A percentile compares a stretch with the other conserved stretches of the same genome.
phyloP scores from a whole-genome alignment of 1,140 invertebrate species.

The Drosophila melanica region DNA sequence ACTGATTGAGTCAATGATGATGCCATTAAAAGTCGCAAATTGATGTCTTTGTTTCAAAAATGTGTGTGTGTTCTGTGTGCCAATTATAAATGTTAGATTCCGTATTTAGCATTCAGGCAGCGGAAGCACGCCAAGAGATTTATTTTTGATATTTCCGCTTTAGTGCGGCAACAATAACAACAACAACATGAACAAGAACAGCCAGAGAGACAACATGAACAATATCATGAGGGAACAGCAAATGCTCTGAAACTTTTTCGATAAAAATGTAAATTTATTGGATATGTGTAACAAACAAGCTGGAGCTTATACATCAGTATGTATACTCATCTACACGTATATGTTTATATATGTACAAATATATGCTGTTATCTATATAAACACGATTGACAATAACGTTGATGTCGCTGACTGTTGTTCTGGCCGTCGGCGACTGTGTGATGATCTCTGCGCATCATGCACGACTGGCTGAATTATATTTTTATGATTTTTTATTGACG shows the following conservation, averaged over 20 bases:
- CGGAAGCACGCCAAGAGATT: slow-evolving; percentile 78
- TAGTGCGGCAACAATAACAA: slow-evolving; percentile 57
- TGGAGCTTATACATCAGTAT: slow-evolving; percentile 20
- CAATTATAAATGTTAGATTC: slow-evolving; percentile 73
- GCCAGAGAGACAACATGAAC: slow-evolving; percentile 40
- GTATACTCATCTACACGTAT: neutral
- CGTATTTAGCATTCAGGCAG: slow-evolving; percentile 71
- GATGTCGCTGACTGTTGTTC: slow-evolving; percentile 40
- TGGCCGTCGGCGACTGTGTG: slow-evolving; percentile 11
- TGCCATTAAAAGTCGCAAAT: slow-evolving; percentile 80
- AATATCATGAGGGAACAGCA: slow-evolving; percentile 22
- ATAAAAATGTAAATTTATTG: slow-evolving; percentile 83
- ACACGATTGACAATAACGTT: slow-evolving; percentile 69
- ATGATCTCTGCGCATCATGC: slow-evolving; percentile 55
- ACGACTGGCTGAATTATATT: slow-evolving; percentile 70
- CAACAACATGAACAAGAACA: slow-evolving; percentile 21
- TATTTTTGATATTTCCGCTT: slow-evolving; percentile 83
- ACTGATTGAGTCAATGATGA: slow-evolving; percentile 81
- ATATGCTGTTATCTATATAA: slow-evolving; percentile 32
- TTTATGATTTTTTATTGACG: slow-evolving; percentile 77
- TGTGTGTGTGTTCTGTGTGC: slow-evolving; percentile 42
- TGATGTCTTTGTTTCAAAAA: slow-evolving; percentile 78
- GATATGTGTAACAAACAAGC: slow-evolving; percentile 78
- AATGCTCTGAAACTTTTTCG: slow-evolving; percentile 72
- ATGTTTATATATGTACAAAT: neutral